Evolutionary conservation across 64 coral and sea anemone genomes (phyloP), one percentile per base, ranked within the genome.

Genomic region (Pachyseris speciosa): DNA sequence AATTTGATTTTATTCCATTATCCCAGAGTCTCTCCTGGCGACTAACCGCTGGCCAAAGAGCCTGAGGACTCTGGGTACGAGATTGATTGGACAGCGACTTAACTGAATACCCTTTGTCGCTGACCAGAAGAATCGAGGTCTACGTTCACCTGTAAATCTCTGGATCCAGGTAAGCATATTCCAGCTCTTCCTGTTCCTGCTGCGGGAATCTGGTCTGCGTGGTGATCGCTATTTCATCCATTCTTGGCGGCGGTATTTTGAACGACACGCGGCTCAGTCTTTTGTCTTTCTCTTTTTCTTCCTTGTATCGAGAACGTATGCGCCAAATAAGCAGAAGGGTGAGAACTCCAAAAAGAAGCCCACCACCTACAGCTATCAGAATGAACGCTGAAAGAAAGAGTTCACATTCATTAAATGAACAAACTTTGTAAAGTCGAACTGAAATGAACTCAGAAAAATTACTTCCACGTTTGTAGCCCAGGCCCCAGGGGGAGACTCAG

Each of bases 81-180:
- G n/a, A n/a, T n/a, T n/a, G n/a, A n/a, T n/a, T n/a, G n/a, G n/a
- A n/a, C n/a, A n/a, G n/a, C n/a, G n/a, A n/a, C n/a, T n/a, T n/a
- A n/a, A n/a, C n/a, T n/a, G n/a, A n/a, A n/a, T n/a, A n/a, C n/a
- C n/a, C n/a, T n/a, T n/a, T 45, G 43, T 45, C 43, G 51, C 60
- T 26, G 22, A 29, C 60, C n/a, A 60, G 5, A 19, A 60, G 55
- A 17, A 60, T 16, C 15, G 15, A 24, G 4, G 15, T 17, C 22
- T 6, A 49, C 7, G 3, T 25, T 74, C 49, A 81, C 77, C 77
- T 81, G 49, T 81, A 81, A 39, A 81, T 61, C 36, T 81, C 53
- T 24, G 77, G 77, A 81, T 81, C 53, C 31, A 81, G 34, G 27
- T 40, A 40, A 39, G 0, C 9, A 30, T 59, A 9, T 39, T 81